Conservation (phyloP, 2,888 invertebrate genomes). For the Calephelis perditalis region DNA sequence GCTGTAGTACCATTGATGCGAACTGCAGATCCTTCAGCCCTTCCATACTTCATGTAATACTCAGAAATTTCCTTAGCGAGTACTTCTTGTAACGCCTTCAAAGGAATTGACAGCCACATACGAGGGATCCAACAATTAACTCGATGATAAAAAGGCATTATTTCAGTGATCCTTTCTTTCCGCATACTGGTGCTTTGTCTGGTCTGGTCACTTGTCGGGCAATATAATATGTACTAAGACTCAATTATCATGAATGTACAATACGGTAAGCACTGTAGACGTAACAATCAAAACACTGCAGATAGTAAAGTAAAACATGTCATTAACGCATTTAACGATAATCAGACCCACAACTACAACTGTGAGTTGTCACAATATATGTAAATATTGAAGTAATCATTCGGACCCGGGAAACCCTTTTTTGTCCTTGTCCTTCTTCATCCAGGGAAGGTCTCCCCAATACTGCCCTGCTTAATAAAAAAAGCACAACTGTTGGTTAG, state of each 20-base stretch:
- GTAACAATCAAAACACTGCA: not conserved
- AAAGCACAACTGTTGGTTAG: too few species aligned
- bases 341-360: not conserved
- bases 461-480: not conserved
- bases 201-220: not conserved
- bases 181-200: not conserved
- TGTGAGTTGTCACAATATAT: not conserved
- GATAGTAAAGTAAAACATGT: conserved; percentile 6
- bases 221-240: not conserved
- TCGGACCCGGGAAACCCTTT: not conserved
- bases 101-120: not conserved
- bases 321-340: not conserved
- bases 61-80: conserved; percentile 3
- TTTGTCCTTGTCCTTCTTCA: conserved; percentile 8
- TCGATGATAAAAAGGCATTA: conserved; percentile 4
- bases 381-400: conserved; percentile 4
- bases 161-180: not conserved
- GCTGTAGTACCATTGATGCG: conserved; percentile 3
- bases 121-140: conserved; percentile 1
- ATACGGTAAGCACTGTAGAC: conserved; percentile 4
- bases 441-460: not conserved
- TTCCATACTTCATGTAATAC: conserved; percentile 7
- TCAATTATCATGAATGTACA: conserved; percentile 1
- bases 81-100: not conserved
- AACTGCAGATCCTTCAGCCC: conserved; percentile 5